Percentiles rank a stretch among this genome's conserved stretches.
These are phyloP conservation scores for Ceyx margarethae DNA, from an alignment of 2,113 vertebrate species.

Conservation along the genomic window DNA sequence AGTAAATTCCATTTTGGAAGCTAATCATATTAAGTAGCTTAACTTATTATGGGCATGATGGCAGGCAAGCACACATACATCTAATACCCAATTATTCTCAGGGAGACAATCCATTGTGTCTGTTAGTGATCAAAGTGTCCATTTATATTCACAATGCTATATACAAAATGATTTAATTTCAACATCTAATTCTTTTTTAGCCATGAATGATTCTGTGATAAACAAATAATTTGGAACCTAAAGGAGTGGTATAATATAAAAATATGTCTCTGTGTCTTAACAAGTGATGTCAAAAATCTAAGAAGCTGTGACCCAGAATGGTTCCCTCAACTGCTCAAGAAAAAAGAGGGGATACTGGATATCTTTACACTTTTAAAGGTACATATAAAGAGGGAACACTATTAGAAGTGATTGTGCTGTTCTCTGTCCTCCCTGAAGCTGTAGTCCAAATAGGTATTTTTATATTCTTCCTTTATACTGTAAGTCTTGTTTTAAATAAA, in stretches of 20 bases:
- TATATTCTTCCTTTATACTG: not conserved
- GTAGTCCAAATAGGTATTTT: not conserved
- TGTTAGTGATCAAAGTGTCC: not conserved
- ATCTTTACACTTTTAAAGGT: not conserved
- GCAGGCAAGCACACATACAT: not conserved
- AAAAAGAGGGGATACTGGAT: not conserved
- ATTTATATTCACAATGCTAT: not conserved
- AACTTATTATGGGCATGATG: not conserved
- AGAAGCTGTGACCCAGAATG: not conserved
- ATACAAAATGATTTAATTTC: not conserved
- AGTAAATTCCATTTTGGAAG: constrained; percentile 11
- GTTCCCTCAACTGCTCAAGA: not conserved
- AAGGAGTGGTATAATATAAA: not conserved
- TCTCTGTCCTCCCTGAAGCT: not conserved
- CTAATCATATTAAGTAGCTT: constrained; percentile 24
- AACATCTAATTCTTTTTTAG: not conserved
- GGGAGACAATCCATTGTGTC: not conserved
- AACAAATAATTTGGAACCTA: not conserved
- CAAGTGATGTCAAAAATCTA: not conserved
- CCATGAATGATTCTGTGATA: not conserved
- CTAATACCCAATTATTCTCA: constrained; percentile 11
- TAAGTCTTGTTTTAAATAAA: not conserved
- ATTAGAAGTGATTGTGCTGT: not conserved
- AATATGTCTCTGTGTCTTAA: not conserved
- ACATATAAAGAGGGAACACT: not conserved